Evolutionary conservation across 2,888 invertebrate genomes (phyloP).

Genomic region (Polydrusus tereticollis): DNA sequence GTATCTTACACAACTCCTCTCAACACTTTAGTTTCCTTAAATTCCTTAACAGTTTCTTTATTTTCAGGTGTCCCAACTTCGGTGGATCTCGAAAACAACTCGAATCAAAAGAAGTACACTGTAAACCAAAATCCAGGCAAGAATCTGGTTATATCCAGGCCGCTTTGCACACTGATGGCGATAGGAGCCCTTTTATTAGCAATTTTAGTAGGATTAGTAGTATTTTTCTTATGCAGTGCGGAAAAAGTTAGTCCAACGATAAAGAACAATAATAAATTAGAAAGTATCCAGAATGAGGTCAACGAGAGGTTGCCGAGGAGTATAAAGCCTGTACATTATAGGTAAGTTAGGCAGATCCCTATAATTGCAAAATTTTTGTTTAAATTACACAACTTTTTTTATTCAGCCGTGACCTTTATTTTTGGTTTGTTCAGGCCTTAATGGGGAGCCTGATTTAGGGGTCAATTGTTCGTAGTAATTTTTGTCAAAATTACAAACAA

Average conservation of each 20-base stretch:
- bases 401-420: no score
- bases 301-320: constrained; percentile 61
- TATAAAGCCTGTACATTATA: constrained; percentile 62
- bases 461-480: no score
- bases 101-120: constrained; percentile 65
- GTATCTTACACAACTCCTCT: no score
- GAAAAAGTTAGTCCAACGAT: constrained; percentile 45
- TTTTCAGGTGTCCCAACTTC: constrained; percentile 65
- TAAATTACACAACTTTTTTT: no score
- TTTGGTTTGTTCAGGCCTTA: no score
- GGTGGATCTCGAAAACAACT: constrained; percentile 64
- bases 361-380: no score
- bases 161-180: constrained; percentile 63
- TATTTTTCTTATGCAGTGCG: constrained; percentile 61
- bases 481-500: no score
- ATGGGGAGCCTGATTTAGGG: no score
- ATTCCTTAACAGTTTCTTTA: background rate
- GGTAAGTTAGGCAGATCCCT: constrained; percentile 58
- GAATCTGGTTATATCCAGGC: constrained; percentile 62
- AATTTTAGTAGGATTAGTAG: constrained; percentile 62
- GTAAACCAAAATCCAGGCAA: constrained; percentile 59
- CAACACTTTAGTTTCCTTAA: no score
- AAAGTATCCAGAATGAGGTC: constrained; percentile 44
- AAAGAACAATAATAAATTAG: constrained; percentile 8
- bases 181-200: constrained; percentile 63